Evolutionary conservation across 2,888 invertebrate genomes (phyloP).

Genomic region (Dorcus hopei): DNA sequence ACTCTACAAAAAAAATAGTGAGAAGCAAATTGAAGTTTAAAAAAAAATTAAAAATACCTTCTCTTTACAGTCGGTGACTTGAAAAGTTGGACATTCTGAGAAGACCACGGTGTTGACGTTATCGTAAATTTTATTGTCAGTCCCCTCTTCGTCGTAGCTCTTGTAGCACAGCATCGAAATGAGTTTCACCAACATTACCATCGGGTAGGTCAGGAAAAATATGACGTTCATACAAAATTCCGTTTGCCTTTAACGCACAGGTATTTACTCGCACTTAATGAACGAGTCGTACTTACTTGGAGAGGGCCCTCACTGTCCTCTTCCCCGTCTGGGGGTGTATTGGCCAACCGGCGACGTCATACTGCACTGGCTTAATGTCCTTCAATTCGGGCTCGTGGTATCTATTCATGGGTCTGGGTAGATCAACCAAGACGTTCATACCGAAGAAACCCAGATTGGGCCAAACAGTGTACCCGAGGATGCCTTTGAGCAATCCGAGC

Average conservation of each 20-base stretch:
- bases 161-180: constrained; percentile 41
- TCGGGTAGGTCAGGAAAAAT: constrained; percentile 51
- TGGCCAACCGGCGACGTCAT: constrained; percentile 40
- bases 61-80: constrained; percentile 11
- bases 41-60: constrained; percentile 9
- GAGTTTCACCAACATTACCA: constrained; percentile 39
- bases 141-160: constrained; percentile 30
- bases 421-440: constrained; percentile 30
- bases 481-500: constrained; percentile 26
- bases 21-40: not conserved
- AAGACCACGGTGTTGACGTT: constrained; percentile 30
- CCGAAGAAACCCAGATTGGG: constrained; percentile 34
- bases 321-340: constrained; percentile 44
- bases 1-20: not conserved
- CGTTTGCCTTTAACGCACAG: constrained; percentile 35
- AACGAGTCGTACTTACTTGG: constrained; percentile 32
- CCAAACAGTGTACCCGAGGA: constrained; percentile 23
- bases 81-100: constrained; percentile 22
- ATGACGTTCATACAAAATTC: constrained; percentile 51
- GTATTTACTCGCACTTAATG: not conserved
- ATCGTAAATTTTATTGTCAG: constrained; percentile 17
- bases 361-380: constrained; percentile 35
- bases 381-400: constrained; percentile 42
- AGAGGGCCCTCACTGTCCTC: constrained; percentile 44
- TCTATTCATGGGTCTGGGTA: constrained; percentile 31